Evolutionary conservation across 2,888 invertebrate species (phyloP).

Genomic region (Graphium colonna): DNA sequence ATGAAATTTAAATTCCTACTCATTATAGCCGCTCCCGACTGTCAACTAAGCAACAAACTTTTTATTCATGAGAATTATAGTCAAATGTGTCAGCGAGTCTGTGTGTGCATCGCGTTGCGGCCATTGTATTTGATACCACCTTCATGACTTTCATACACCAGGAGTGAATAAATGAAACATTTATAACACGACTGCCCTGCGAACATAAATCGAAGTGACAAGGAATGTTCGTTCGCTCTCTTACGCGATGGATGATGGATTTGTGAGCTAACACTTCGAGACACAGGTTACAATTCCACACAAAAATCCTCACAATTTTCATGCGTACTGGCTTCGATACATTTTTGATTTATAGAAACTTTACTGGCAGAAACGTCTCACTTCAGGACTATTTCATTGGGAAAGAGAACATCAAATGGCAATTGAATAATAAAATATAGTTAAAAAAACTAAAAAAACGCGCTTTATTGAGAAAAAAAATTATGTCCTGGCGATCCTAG

Average conservation of each 20-base stretch:
- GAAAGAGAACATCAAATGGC: too few species aligned
- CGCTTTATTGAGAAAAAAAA: too few species aligned
- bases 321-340: too few species aligned
- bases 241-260: constrained; percentile 21
- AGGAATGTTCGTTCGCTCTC: constrained; percentile 8
- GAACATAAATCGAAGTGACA: constrained; percentile 23
- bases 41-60: constrained; percentile 54
- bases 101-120: constrained; percentile 23
- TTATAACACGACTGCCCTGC: constrained; percentile 21
- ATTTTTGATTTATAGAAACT: too few species aligned
- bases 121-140: constrained; percentile 13
- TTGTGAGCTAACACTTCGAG: constrained; percentile 13
- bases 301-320: too few species aligned
- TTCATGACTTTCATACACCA: constrained; percentile 22
- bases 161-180: constrained; percentile 22
- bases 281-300: background rate
- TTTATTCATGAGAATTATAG: constrained; percentile 59
- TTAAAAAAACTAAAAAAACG: too few species aligned
- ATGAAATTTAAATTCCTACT: constrained; percentile 58
- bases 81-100: constrained; percentile 54
- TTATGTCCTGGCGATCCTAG: too few species aligned
- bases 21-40: constrained; percentile 55
- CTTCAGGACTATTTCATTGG: too few species aligned
- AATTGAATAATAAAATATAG: too few species aligned
- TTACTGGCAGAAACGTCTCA: too few species aligned